phyloP scores from a whole-genome alignment of 2,113 vertebrate genomes.

The Petrocephalus zakoni region DNA sequence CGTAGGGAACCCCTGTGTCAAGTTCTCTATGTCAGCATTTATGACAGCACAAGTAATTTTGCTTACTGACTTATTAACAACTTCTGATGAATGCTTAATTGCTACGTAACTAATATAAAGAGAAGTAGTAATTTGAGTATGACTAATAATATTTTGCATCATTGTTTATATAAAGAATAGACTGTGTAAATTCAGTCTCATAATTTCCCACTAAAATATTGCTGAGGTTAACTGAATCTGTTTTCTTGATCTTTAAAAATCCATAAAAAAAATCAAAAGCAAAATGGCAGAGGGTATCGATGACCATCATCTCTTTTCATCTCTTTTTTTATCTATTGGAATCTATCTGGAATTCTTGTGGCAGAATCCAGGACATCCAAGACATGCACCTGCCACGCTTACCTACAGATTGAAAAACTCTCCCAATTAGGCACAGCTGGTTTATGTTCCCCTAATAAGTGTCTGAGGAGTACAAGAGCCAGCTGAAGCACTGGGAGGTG shows the following conservation, averaged over 20 bases:
- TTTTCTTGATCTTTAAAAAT: neutral
- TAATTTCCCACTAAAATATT: neutral
- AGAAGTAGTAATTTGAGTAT: neutral
- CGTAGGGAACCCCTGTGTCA: too few species aligned
- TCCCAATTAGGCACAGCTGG: constrained; percentile 7
- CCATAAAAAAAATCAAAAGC: neutral
- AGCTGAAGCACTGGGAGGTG: neutral
- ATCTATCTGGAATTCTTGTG: neutral
- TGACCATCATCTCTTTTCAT: neutral
- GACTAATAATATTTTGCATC: neutral
- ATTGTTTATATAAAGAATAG: too few species aligned
- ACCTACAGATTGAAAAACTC: neutral
- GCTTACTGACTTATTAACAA: constrained; percentile 24
- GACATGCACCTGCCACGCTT: neutral
- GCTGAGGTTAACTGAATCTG: neutral
- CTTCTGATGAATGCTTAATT: neutral
- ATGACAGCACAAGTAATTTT: neutral
- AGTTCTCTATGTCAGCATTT: too few species aligned
- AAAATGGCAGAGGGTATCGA: neutral
- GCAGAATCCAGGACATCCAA: neutral
- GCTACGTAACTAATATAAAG: neutral
- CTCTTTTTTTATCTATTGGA: neutral
- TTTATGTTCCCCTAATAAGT: neutral
- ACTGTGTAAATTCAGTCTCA: neutral
- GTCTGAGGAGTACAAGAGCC: neutral